Evolutionary conservation across 2,797 vertebrate genomes (phyloP), one percentile per base, ranked within the genome.

Genomic region (Varecia variegata): DNA sequence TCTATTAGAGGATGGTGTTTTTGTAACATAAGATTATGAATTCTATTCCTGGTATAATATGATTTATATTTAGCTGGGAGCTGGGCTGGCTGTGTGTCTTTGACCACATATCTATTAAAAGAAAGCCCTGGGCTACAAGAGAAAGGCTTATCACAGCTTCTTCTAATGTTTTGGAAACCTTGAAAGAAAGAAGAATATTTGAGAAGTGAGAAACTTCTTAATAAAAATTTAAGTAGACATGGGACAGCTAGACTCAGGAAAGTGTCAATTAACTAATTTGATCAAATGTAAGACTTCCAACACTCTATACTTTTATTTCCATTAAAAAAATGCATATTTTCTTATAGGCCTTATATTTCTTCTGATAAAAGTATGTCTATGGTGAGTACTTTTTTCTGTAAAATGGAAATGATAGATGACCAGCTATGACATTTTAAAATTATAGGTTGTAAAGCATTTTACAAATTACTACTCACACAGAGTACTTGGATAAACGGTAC

Each of bases 1-100:
- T 76, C 50, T 94, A 38, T 50, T 96, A 92, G 85, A 68, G 88
- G 88, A 65, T 71, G 21, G n/a, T 92, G 90, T 90, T 96, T 97
- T 96, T 93, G 94, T 96, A 97, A 95, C 10, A 70, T 85, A 95
- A 96, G 95, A 95, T 95, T 85, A 79, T 95, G 40, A 95, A 95
- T 92, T 96, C 90, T 97, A 85, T 91, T 96, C 76, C 96, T 88
- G 71, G 93, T 58, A 94, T 90, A 56, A 20, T 81, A 74, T 35
- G 81, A 88, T 94, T 95, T 97, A 96, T 96, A 95, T 97, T 97
- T 97, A 92, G 88, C 92, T 91, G 45, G 43, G 68, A 96, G 74
- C 84, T 97, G 76, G 81, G 67, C 76, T 91, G 52, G 38, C 30
- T 74, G 7, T 93, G 81, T 93, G 40, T 96, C 95, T 97, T 67